Evolutionary conservation across 30 jellyfish, hydroid and myxozoan genomes (phyloP), one percentile per base, ranked within the genome.

Genomic region (Phacellophora camtschatica): DNA sequence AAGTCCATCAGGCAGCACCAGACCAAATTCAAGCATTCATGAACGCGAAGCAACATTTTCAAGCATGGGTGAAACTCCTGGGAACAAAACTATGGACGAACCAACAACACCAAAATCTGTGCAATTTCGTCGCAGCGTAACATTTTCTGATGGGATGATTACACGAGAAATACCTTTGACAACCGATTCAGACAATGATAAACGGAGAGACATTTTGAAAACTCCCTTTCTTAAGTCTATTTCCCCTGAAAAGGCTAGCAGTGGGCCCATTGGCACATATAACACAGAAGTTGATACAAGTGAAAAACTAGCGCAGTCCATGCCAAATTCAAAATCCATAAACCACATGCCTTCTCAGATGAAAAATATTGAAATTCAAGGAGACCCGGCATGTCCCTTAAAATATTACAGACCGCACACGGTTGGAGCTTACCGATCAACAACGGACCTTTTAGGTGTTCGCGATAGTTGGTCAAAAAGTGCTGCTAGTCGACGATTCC

Each of bases 71-170:
- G 89, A 63, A 32, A 34, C 56, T 11, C 9, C 43, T 15, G 77
- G 66, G 53, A 80, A 69, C 43, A 24, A 34, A 28, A 33, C 31
- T 24, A 25, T 58, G 6, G 58, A 49, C 32, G 81, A 62, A 46
- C 71, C 91, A 13, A 27, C 91, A 31, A 80, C 91, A 7, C 91
- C 91, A 13, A 80, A 80, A 27, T 84, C 95, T 8, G 95, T 84
- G 12, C 95, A 84, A 39, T 84, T 84, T 39, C 71, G 54, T 24
- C 82, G 95, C 20, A 84, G 95, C 36, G 95, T 84, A 9, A 71
- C 88, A 2, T 84, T 84, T 62, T 84, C 95, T 3, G 95, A 84
- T 64, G 95, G 95, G 28, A 58, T 33, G 73, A 84, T 84, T 61
- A 73, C 62, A 28, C 82, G 86, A 24, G 95, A 84, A 59, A 84